Conservation (phyloP, 1,140 invertebrate species). For the Periplaneta americana region DNA sequence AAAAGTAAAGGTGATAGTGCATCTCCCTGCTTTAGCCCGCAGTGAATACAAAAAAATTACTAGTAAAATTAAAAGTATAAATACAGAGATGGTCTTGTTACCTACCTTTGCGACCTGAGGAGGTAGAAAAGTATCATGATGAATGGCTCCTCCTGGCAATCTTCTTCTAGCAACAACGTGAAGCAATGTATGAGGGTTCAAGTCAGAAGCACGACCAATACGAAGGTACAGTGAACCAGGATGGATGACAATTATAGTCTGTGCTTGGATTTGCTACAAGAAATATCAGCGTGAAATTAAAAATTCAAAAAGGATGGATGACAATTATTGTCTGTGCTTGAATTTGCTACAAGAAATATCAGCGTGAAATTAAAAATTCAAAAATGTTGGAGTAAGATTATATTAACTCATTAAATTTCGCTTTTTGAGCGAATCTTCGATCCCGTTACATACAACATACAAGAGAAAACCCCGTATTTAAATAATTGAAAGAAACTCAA, state of each 20-base stretch:
- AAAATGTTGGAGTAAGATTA: no score
- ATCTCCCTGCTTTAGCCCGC: no score
- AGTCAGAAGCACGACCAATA: slow-evolving; percentile 84
- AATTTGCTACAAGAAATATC: slow-evolving; percentile 46
- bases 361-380: not conserved
- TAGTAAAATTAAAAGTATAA: no score
- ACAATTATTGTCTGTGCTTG: slow-evolving; percentile 79
- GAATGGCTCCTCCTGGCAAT: slow-evolving; percentile 44
- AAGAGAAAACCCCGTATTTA: no score
- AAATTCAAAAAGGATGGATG: slow-evolving; percentile 67
- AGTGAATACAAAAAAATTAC: no score
- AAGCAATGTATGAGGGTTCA: slow-evolving; percentile 75
- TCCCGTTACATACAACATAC: no score
- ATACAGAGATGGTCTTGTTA: no score
- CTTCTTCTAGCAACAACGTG: slow-evolving; percentile 79
- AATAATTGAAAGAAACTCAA: no score
- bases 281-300: slow-evolving; percentile 4
- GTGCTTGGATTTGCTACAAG: slow-evolving; percentile 60
- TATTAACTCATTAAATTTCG: no score
- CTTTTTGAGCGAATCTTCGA: no score
- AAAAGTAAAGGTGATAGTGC: no score
- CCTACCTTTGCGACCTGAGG: slow-evolving; percentile 46
- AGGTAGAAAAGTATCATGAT: slow-evolving; percentile 61
- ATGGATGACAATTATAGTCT: slow-evolving; percentile 88
- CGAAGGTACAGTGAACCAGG: slow-evolving; percentile 85